Percentiles rank a stretch among this genome's conserved stretches.
Evolutionary conservation across 37 sponge, comb jelly and placozoan genomes (phyloP).

Genomic region (Beroe forskalii): DNA sequence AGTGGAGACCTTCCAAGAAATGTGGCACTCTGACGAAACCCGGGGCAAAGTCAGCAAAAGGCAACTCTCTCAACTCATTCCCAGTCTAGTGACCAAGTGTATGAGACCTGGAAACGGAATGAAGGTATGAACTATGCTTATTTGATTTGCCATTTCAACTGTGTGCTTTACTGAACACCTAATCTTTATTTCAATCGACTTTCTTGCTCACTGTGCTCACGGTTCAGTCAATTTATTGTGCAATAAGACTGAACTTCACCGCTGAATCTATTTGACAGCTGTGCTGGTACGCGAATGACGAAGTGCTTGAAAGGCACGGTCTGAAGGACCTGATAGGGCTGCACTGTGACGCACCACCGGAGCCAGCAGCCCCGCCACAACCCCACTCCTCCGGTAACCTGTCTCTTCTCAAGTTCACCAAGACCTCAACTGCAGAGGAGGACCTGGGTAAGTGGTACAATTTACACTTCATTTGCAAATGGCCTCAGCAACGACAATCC

Average conservation of each 20-base stretch:
- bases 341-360: constrained; percentile 28
- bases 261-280: constrained; percentile 9
- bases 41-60: constrained; percentile 47
- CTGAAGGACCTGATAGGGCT: constrained; percentile 15
- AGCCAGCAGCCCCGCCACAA: background rate
- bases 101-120: constrained; percentile 63
- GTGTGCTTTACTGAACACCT: too few species aligned
- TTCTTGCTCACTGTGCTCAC: too few species aligned
- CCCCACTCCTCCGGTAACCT: background rate
- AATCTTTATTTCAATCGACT: too few species aligned
- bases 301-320: background rate
- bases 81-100: constrained; percentile 4
- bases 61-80: constrained; percentile 46
- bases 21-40: constrained; percentile 47
- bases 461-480: background rate
- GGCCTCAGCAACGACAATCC: too few species aligned
- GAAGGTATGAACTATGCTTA: constrained; percentile 16
- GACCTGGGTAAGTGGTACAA: constrained; percentile 10
- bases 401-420: constrained; percentile 63
- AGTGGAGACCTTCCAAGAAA: constrained; percentile 71
- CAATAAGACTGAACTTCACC: background rate
- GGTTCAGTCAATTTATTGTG: background rate
- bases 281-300: constrained; percentile 65
- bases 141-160: background rate
- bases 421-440: background rate